Evolutionary conservation across 2,888 invertebrate genomes (phyloP).

Genomic region (Atrina japonica): DNA sequence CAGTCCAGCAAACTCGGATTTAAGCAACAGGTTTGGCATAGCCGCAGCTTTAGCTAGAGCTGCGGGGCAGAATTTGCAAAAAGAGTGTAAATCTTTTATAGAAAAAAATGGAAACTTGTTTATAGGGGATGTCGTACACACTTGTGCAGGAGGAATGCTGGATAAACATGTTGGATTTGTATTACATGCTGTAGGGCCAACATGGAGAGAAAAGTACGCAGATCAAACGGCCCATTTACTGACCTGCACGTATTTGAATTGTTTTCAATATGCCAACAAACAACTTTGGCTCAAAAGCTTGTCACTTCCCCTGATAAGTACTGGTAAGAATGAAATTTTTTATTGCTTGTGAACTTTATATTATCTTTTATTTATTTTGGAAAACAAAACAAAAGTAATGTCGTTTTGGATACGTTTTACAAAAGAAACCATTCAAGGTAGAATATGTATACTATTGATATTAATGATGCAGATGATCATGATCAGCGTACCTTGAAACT

Average conservation of each 20-base stretch:
- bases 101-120: constrained; percentile 44
- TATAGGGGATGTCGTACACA: constrained; percentile 50
- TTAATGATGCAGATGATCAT: too few species aligned
- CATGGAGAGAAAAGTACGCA: constrained; percentile 48
- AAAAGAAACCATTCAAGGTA: too few species aligned
- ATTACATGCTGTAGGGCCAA: constrained; percentile 51
- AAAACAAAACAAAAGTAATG: background rate
- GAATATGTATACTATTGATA: too few species aligned
- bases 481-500: too few species aligned
- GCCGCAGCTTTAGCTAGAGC: constrained; percentile 50
- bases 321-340: constrained; percentile 54
- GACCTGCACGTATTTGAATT: constrained; percentile 59
- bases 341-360: background rate
- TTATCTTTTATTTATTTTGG: background rate
- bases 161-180: constrained; percentile 46
- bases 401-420: too few species aligned
- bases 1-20: constrained; percentile 46
- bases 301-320: constrained; percentile 53
- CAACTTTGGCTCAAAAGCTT: constrained; percentile 53
- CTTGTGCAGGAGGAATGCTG: constrained; percentile 50
- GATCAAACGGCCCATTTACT: constrained; percentile 50
- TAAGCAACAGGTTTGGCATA: constrained; percentile 46
- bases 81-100: constrained; percentile 46
- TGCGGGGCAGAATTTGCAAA: constrained; percentile 38
- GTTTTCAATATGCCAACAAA: constrained; percentile 52